Evolutionary conservation across 1,140 invertebrate genomes (phyloP).

Genomic region (Frieseomelitta varia): DNA sequence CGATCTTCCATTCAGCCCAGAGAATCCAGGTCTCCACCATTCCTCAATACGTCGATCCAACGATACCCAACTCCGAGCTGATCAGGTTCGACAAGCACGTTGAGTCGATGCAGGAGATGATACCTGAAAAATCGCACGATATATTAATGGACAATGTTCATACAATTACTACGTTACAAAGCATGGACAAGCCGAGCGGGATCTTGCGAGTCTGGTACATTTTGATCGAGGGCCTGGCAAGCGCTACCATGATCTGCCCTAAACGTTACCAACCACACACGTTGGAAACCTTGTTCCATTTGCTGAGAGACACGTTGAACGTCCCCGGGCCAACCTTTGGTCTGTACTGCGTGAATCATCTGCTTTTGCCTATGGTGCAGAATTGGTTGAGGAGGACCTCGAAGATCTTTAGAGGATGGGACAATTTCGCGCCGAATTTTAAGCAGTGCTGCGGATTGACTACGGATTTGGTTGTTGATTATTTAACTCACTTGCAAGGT

Average conservation of each 20-base stretch:
- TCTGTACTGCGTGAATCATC: constrained; percentile 94
- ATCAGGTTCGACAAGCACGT: constrained; percentile 84
- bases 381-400: constrained; percentile 91
- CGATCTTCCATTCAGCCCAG: constrained; percentile 94
- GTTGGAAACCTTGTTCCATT: constrained; percentile 92
- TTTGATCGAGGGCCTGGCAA: constrained; percentile 93
- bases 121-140: constrained; percentile 84
- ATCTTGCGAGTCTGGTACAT: constrained; percentile 96
- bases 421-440: constrained; percentile 91
- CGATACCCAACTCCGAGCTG: constrained; percentile 90
- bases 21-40: constrained; percentile 91
- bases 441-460: constrained; percentile 96
- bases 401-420: constrained; percentile 87
- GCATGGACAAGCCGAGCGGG: constrained; percentile 91
- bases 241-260: constrained; percentile 90
- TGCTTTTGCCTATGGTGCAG: constrained; percentile 94
- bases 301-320: constrained; percentile 89
- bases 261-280: constrained; percentile 93
- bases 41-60: constrained; percentile 90
- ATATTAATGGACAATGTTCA: constrained; percentile 84
- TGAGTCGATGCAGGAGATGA: constrained; percentile 76
- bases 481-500: constrained; percentile 85
- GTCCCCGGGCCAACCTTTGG: constrained; percentile 93
- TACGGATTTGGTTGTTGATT: constrained; percentile 95
- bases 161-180: constrained; percentile 81